Conservation (phyloP, 2,113 vertebrate genomes). For the Corynorhinus townsendii region DNA sequence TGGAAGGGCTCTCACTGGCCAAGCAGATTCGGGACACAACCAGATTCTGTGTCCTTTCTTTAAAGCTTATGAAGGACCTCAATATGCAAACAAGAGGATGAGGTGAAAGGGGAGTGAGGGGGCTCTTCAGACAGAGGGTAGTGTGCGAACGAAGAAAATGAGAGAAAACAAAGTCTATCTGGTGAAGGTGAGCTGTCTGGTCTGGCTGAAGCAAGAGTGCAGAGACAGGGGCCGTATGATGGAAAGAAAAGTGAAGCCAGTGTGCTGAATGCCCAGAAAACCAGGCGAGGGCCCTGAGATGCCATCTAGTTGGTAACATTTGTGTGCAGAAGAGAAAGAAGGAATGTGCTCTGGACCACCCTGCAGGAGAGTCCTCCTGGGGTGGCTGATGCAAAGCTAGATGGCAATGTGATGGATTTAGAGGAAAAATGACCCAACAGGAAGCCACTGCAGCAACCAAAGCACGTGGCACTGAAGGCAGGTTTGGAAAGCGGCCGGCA, state of each 20-base stretch:
- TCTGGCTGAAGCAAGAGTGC: neutral
- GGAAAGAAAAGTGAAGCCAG: neutral
- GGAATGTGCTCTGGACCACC: neutral
- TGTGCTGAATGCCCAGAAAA: neutral
- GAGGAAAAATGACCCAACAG: neutral
- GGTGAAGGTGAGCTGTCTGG: neutral
- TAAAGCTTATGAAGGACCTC: neutral
- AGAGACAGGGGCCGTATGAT: neutral
- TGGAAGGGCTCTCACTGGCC: neutral
- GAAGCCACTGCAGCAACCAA: neutral
- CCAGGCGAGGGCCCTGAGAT: neutral
- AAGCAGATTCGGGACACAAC: neutral
- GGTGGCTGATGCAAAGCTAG: neutral
- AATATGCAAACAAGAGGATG: neutral
- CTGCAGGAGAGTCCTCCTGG: neutral
- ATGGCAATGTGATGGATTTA: neutral
- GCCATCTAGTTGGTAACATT: neutral
- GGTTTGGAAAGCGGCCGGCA: neutral
- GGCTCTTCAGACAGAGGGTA: neutral
- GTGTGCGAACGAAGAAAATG: accelerated
- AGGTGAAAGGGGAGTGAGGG: neutral
- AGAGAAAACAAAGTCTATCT: neutral
- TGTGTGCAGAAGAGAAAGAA: neutral
- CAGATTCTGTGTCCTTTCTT: neutral
- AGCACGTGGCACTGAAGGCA: neutral